phyloP scores from a whole-genome alignment of 2,797 vertebrate genomes.

The Knipowitschia caucasica region DNA sequence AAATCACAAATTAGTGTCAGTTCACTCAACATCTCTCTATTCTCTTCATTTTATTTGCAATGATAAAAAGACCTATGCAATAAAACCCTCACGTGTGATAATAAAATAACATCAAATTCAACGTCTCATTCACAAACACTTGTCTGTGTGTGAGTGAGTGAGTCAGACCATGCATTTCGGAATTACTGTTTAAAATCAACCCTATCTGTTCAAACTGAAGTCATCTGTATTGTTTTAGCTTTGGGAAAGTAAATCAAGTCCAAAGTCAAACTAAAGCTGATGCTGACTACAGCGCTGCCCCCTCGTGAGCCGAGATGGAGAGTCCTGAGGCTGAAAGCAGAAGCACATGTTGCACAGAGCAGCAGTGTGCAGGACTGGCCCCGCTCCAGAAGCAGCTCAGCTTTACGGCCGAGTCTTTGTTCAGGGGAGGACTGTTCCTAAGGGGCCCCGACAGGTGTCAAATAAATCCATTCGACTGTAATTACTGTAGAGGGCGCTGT shows the following conservation, averaged over 20 bases:
- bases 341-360: constrained; percentile 2
- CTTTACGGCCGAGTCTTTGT: not conserved
- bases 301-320: constrained; percentile 1
- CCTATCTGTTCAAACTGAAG: not conserved
- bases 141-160: not conserved
- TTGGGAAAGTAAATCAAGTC: not conserved
- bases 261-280: constrained; percentile 4
- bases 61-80: not conserved
- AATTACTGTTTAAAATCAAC: not conserved
- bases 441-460: not conserved
- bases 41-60: not conserved
- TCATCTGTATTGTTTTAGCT: not conserved
- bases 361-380: constrained; percentile 1
- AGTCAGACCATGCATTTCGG: not conserved
- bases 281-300: not conserved
- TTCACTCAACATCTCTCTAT: not conserved
- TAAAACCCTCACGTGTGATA: not conserved
- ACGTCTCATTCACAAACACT: no score
- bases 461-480: constrained; percentile 5
- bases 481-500: constrained; percentile 17
- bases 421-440: constrained; percentile 5
- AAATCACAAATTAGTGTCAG: not conserved
- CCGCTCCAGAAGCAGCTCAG: constrained; percentile 3
- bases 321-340: constrained; percentile 5
- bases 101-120: no score